Percentiles rank a stretch among this genome's conserved stretches.
These are phyloP conservation scores for Watsonalla cultraria DNA, from an alignment of 2,888 invertebrate genomes.

Conservation along the genomic window DNA sequence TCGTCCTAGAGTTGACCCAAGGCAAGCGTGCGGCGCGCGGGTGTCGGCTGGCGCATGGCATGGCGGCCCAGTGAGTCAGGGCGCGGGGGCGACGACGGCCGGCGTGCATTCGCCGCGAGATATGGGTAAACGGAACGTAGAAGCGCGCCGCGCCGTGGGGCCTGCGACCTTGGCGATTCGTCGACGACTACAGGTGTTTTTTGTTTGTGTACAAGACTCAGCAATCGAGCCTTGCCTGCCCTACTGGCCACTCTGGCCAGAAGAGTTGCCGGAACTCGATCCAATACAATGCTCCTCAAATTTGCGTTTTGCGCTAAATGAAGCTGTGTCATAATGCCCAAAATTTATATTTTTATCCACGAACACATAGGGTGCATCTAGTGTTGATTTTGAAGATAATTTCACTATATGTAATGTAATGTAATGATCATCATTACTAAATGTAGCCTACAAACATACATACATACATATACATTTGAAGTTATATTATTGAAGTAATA, in stretches of 20 bases:
- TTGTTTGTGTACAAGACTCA: constrained; percentile 63
- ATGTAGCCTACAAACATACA: too few relatives aligned
- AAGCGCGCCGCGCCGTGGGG: constrained; percentile 56
- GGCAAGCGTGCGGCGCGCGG: constrained; percentile 28
- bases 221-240: constrained; percentile 45
- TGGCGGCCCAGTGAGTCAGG: constrained; percentile 60
- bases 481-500: too few relatives aligned
- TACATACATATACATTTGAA: too few relatives aligned
- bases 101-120: constrained; percentile 71
- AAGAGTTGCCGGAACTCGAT: constrained; percentile 55
- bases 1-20: constrained; percentile 56
- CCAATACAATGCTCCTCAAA: constrained; percentile 46
- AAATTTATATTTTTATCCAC: too few relatives aligned
- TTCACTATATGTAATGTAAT: too few relatives aligned
- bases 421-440: too few relatives aligned
- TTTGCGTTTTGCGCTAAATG: constrained; percentile 4
- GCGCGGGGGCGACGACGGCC: constrained; percentile 53
- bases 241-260: constrained; percentile 39
- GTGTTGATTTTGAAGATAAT: too few relatives aligned
- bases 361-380: too few relatives aligned
- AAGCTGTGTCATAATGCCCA: too few relatives aligned
- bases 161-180: constrained; percentile 72
- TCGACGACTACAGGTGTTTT: constrained; percentile 77
- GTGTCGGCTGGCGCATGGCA: constrained; percentile 26
- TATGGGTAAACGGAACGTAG: constrained; percentile 76